phyloP scores from a whole-genome alignment of 2,888 invertebrate species.

The Slavum lentiscoides region DNA sequence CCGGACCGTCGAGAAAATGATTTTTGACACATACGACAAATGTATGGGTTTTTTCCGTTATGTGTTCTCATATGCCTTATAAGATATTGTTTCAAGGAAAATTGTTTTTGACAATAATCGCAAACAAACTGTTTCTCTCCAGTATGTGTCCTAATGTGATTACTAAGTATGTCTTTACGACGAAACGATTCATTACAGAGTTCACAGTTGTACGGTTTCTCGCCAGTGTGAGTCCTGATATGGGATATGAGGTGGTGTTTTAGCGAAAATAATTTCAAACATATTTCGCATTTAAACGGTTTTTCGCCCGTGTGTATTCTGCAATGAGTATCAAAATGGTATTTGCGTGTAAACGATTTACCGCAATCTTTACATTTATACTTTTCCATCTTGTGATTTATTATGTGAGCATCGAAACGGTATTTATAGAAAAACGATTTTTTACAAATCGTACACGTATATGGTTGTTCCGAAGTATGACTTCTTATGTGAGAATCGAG shows the following conservation, averaged over 20 bases:
- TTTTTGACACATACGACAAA: slow-evolving; percentile 44
- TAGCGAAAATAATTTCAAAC: slow-evolving; percentile 39
- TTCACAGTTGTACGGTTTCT: slow-evolving; percentile 47
- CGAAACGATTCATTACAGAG: slow-evolving; percentile 45
- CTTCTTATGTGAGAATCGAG: slow-evolving; percentile 62
- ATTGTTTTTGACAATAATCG: slow-evolving; percentile 41
- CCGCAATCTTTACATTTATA: slow-evolving; percentile 60
- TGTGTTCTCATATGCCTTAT: slow-evolving; percentile 47
- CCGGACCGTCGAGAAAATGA: slow-evolving; percentile 35
- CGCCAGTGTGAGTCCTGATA: slow-evolving; percentile 41
- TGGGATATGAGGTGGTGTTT: slow-evolving; percentile 40
- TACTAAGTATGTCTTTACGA: slow-evolving; percentile 36
- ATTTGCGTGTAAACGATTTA: slow-evolving; percentile 58
- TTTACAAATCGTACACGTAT: slow-evolving; percentile 60
- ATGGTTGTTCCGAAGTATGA: slow-evolving; percentile 60
- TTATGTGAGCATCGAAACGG: slow-evolving; percentile 61
- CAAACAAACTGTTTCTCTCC: slow-evolving; percentile 50
- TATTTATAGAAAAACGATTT: slow-evolving; percentile 64
- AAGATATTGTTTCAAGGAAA: slow-evolving; percentile 48
- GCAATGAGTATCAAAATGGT: slow-evolving; percentile 45
- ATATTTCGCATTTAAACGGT: slow-evolving; percentile 51
- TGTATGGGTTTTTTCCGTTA: slow-evolving; percentile 50
- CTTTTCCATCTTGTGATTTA: slow-evolving; percentile 60
- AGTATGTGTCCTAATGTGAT: slow-evolving; percentile 43
- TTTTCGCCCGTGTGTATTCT: slow-evolving; percentile 52